A percentile compares a stretch with the other conserved stretches of the same genome.
Evolutionary conservation across 30 jellyfish, hydroid and myxozoan species (phyloP).

Genomic region (Hydra vulgaris): DNA sequence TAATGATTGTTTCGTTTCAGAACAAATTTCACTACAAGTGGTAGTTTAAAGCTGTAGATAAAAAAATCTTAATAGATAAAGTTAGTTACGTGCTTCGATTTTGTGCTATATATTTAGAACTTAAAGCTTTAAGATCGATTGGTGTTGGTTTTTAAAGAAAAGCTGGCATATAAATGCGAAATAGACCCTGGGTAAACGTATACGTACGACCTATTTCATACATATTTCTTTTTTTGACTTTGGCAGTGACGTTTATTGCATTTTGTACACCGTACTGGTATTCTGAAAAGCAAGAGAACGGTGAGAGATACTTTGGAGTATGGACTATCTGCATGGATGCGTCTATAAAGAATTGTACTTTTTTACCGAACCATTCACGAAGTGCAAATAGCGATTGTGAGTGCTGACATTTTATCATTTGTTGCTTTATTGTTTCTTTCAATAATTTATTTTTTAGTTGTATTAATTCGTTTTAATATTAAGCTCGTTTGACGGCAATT

Average conservation of each 20-base stretch:
- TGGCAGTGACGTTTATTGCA: conserved; percentile 3
- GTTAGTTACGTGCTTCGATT: too few species aligned
- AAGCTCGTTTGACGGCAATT: conserved; percentile 62
- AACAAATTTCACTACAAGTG: too few species aligned
- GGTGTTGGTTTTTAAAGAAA: too few species aligned
- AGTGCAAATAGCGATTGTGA: not conserved
- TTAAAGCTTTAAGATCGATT: too few species aligned
- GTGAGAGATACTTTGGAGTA: not conserved
- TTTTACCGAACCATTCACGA: conserved; percentile 11
- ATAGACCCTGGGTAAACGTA: conserved; percentile 8
- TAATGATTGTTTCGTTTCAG: too few species aligned
- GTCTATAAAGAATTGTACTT: not conserved
- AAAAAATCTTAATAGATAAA: too few species aligned
- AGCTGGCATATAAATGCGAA: too few species aligned
- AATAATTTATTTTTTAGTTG: too few species aligned
- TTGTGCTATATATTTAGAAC: too few species aligned
- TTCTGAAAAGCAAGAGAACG: not conserved
- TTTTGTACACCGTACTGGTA: conserved; percentile 27
- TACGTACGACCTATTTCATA: conserved; percentile 25
- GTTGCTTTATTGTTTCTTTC: not conserved
- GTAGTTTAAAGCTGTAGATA: too few species aligned
- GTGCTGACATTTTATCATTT: not conserved
- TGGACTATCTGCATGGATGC: conserved; percentile 22
- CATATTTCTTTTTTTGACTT: not conserved
- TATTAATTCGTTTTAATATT: not conserved